Base-by-base conservation (phyloP, 2,888 invertebrate genomes). In the Maniola hyperantus region DNA sequence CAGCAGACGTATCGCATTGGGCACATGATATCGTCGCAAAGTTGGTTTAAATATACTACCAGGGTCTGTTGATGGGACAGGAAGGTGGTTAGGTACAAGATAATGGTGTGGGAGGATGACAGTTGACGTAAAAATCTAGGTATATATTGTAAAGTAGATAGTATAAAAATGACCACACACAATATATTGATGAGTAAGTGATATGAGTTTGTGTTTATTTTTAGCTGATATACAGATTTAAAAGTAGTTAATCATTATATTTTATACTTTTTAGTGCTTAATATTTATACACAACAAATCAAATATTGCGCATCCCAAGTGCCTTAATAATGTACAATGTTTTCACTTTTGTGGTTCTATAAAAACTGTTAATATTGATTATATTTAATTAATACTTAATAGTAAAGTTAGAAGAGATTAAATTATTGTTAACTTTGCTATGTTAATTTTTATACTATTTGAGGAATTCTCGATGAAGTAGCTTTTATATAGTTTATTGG, bases 371-470 rank as follows among this genome's bases (percentile, higher is more conserved):
- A 87, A 57, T 79, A 84, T 73, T 84, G 87, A 86, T 89, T 88
- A 83, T 79, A 83, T 79, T 78, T 83, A 84, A 88, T 85, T n/a
- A n/a, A n/a, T n/a, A n/a, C n/a, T 83, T 81, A 84, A 88, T 85
- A 85, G 85, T 85, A 88, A 87, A 87, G 83, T 83, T 88, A 88
- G 88, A 88, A 83, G 89, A 91, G 90, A 91, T 91, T 91, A 91
- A 91, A 91, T 91, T 91, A 91, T 91, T 91, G 91, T 91, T 92
- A 90, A 91, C 85, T 90, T 88, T 87, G 83, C 89, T 89, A 89
- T 87, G 85, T 90, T 90, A 88, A 88, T 88, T 83, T 84, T 85
- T 87, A 84, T 84, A 34, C 77, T 73, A 76, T 79, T 77, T 72
- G 73, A 74, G 72, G 69, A 73, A 58, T 69, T 73, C 72, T 72